phyloP scores from a whole-genome alignment of 1,140 invertebrate genomes.

The Hermetia illucens region DNA sequence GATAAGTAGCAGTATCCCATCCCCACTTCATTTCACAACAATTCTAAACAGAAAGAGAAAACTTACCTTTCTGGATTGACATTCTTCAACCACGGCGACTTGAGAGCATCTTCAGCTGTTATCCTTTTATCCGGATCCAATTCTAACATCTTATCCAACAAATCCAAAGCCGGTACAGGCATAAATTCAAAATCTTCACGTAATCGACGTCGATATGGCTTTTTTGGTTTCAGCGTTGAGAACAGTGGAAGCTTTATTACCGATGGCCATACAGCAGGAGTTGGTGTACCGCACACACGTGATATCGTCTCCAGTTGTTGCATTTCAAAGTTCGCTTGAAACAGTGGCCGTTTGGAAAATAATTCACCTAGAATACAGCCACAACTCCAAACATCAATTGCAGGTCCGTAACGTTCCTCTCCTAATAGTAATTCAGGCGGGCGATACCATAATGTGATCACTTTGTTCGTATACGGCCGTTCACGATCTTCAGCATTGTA shows the following conservation, averaged over 20 bases:
- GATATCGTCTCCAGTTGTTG: conserved; percentile 92
- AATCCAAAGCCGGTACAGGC: conserved; percentile 75
- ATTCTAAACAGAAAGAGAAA: too few species aligned
- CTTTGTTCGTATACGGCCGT: conserved; percentile 95
- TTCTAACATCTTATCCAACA: conserved; percentile 93
- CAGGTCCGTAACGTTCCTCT: conserved; percentile 94
- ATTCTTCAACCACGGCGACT: conserved; percentile 87
- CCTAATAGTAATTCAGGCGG: conserved; percentile 94
- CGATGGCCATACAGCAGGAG: conserved; percentile 94
- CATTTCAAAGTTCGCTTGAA: conserved; percentile 87
- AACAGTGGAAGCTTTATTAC: conserved; percentile 90
- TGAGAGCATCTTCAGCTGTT: conserved; percentile 86
- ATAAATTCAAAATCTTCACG: conserved; percentile 89
- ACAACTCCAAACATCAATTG: conserved; percentile 99
- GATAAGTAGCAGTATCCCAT: too few species aligned
- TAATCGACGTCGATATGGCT: conserved; percentile 71
- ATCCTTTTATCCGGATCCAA: conserved; percentile 88
- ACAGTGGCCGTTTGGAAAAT: conserved; percentile 91
- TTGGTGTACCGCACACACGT: conserved; percentile 86
- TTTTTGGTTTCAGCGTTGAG: conserved; percentile 84
- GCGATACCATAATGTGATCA: conserved; percentile 97
- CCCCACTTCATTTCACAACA: too few species aligned
- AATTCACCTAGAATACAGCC: conserved; percentile 98
- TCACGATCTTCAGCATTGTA: conserved; percentile 92
- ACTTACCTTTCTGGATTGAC: conserved; percentile 81